Conservation (phyloP, 2,113 vertebrate genomes). For the Pipa parva region DNA sequence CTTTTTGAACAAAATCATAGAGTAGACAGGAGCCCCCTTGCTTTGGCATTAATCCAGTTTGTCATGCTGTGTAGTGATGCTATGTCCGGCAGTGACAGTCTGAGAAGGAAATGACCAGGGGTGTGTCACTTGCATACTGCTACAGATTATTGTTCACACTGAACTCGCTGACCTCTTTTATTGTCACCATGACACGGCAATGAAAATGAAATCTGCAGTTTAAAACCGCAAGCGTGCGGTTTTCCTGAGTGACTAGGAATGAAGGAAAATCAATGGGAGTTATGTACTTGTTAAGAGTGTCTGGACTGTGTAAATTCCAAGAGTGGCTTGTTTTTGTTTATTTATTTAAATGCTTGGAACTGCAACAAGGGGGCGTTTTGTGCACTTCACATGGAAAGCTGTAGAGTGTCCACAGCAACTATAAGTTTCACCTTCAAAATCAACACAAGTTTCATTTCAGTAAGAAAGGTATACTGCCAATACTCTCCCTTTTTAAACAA, state of each 20-base stretch:
- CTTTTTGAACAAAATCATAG: neutral
- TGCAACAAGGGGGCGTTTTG: too few species aligned
- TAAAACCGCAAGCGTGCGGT: conserved; percentile 7
- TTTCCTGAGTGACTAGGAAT: neutral
- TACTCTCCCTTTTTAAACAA: too few species aligned
- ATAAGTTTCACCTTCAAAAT: too few species aligned
- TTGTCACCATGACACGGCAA: neutral
- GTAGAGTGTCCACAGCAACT: too few species aligned
- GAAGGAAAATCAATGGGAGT: neutral
- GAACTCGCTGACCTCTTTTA: neutral
- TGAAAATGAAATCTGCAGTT: neutral
- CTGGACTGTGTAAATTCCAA: too few species aligned
- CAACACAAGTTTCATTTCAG: neutral
- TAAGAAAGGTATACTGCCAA: too few species aligned
- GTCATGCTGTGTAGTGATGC: neutral
- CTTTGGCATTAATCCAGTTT: neutral
- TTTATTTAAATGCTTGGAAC: too few species aligned
- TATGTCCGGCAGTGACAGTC: neutral
- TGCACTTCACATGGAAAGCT: too few species aligned
- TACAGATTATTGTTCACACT: neutral
- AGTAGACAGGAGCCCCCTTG: too few species aligned
- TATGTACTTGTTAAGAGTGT: neutral
- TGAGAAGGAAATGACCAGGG: neutral
- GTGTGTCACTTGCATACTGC: neutral
- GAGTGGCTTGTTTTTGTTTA: too few species aligned